Percentiles rank a stretch among this genome's conserved stretches.
phyloP scores from a whole-genome alignment of 1,140 invertebrate genomes.

The Heliothis subflexa region DNA sequence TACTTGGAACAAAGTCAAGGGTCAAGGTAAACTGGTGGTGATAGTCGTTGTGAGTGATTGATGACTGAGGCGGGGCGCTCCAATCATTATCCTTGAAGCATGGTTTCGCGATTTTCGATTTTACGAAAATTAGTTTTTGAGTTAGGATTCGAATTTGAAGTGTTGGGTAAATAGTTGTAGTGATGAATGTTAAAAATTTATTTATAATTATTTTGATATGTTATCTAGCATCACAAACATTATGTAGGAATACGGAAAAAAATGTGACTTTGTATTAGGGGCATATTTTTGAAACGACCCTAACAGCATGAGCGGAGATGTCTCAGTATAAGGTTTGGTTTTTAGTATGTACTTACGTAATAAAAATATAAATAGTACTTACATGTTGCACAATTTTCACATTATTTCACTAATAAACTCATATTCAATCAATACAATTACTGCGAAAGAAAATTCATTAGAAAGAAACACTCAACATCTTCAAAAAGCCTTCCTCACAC shows the following conservation, averaged over 20 bases:
- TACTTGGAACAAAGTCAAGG: constrained; percentile 60
- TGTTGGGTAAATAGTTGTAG: no score
- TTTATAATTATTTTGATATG: no score
- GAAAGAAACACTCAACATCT: constrained; percentile 1
- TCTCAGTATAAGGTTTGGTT: no score
- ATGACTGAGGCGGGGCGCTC: constrained; percentile 84
- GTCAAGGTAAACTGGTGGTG: constrained; percentile 61
- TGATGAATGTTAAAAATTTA: no score
- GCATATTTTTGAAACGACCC: no score
- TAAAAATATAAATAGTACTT: no score
- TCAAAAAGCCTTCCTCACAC: constrained; percentile 65
- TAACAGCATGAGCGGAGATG: no score
- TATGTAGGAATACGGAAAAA: no score
- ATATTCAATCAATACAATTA: not conserved
- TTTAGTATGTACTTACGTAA: no score
- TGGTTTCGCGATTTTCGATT: constrained; percentile 51
- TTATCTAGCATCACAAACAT: no score
- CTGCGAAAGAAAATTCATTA: no score
- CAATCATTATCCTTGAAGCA: constrained; percentile 85
- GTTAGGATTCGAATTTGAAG: not conserved
- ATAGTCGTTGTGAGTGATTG: constrained; percentile 74
- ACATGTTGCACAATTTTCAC: not conserved
- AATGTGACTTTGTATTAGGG: not conserved
- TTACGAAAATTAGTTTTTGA: constrained; percentile 61
- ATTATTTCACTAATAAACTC: not conserved